Conservation (phyloP, 2,888 invertebrate genomes). For the Cactoblastis cactorum region DNA sequence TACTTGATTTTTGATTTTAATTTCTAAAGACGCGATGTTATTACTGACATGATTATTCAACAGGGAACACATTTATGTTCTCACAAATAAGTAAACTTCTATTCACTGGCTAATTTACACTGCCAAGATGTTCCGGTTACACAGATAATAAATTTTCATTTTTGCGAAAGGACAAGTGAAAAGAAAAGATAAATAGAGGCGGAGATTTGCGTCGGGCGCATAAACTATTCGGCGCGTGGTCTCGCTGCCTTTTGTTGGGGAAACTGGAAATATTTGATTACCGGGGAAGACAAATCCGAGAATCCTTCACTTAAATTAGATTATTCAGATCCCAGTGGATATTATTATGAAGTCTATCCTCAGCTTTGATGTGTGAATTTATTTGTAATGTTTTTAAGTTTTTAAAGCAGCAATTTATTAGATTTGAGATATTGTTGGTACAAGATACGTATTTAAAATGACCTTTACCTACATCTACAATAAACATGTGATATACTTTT, state of each 20-base stretch:
- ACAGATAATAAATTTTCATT: conserved; percentile 72
- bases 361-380: not conserved
- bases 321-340: conserved; percentile 2
- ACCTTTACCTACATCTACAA: not conserved
- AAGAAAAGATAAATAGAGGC: conserved; percentile 64
- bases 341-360: not conserved
- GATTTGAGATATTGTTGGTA: too few relatives aligned
- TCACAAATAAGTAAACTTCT: not conserved
- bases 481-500: too few relatives aligned
- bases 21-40: too few relatives aligned
- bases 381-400: not conserved
- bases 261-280: conserved; percentile 48
- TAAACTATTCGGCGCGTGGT: conserved; percentile 42
- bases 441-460: too few relatives aligned
- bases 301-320: conserved; percentile 21
- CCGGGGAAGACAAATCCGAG: conserved; percentile 34
- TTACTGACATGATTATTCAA: too few relatives aligned
- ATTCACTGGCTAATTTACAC: conserved; percentile 6
- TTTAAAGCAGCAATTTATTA: not conserved
- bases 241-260: conserved; percentile 24
- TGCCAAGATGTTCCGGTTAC: conserved; percentile 47
- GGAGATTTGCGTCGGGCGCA: conserved; percentile 48
- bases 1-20: too few relatives aligned
- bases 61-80: too few relatives aligned
- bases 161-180: conserved; percentile 68